Evolutionary conservation across 2,113 vertebrate genomes (phyloP).

Genomic region (Cairina moschata): DNA sequence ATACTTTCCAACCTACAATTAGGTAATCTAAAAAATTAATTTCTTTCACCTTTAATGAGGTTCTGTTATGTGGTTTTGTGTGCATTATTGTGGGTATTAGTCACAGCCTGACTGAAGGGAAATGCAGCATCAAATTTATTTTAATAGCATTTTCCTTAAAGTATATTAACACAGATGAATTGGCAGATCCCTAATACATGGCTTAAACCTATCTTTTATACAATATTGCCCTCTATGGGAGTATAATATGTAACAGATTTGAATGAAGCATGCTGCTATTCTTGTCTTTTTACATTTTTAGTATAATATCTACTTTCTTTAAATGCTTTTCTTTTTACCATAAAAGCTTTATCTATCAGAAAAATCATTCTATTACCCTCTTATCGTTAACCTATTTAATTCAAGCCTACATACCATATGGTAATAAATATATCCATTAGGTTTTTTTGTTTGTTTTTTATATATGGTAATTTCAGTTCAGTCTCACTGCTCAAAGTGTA

Average conservation of each 20-base stretch:
- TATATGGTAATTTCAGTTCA: not conserved
- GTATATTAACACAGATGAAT: constrained; percentile 61
- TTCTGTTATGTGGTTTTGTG: constrained; percentile 13
- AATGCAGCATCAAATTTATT: constrained; percentile 59
- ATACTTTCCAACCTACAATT: not conserved
- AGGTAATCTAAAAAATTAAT: constrained; percentile 53
- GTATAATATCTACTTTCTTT: not conserved
- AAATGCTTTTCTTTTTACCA: not conserved
- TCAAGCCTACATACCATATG: not conserved
- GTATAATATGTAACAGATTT: constrained; percentile 26
- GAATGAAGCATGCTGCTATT: not conserved
- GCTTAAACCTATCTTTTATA: constrained; percentile 73
- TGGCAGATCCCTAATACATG: constrained; percentile 23
- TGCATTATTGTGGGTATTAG: constrained; percentile 44
- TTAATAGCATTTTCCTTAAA: constrained; percentile 66
- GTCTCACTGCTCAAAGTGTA: not conserved
- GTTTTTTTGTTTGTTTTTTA: not conserved
- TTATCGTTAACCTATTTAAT: not conserved
- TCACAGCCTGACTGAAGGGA: constrained; percentile 61
- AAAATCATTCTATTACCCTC: not conserved
- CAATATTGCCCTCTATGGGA: constrained; percentile 84
- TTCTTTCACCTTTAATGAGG: constrained; percentile 54
- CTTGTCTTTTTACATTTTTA: not conserved
- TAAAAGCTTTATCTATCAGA: not conserved
- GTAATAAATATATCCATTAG: not conserved